Evolutionary conservation across 2,888 invertebrate species (phyloP).

Genomic region (Drosophila differens): DNA sequence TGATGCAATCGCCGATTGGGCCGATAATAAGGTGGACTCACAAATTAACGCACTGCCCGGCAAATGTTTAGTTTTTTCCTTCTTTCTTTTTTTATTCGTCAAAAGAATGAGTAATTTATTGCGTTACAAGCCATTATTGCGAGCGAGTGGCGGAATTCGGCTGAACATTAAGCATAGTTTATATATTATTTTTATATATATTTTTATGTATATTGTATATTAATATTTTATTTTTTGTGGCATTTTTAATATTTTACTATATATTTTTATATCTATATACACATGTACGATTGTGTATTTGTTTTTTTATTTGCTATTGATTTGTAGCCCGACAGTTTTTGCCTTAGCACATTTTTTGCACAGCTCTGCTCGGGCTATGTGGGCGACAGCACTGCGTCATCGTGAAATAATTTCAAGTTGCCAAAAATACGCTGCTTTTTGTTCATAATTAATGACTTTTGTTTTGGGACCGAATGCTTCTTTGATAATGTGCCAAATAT

Average conservation of each 20-base stretch:
- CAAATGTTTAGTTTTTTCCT: background rate
- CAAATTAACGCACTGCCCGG: conserved; percentile 16
- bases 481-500: conserved; percentile 6
- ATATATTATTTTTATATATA: too few relatives aligned
- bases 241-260: background rate
- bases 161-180: background rate
- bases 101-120: background rate
- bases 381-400: conserved; percentile 39
- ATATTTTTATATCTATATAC: too few relatives aligned
- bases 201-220: background rate
- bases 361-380: conserved; percentile 28
- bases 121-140: background rate
- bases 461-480: conserved; percentile 47
- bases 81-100: background rate
- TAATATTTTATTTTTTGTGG: conserved; percentile 8
- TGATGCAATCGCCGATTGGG: conserved; percentile 48
- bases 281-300: background rate
- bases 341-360: conserved; percentile 2
- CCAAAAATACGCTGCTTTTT: conserved; percentile 45
- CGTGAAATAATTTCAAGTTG: conserved; percentile 70
- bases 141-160: background rate
- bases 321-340: conserved; percentile 33
- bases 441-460: conserved; percentile 65
- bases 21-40: background rate
- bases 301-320: conserved; percentile 27